Evolutionary conservation across 2,888 invertebrate species (phyloP).

Genomic region (Rhagonycha lutea): DNA sequence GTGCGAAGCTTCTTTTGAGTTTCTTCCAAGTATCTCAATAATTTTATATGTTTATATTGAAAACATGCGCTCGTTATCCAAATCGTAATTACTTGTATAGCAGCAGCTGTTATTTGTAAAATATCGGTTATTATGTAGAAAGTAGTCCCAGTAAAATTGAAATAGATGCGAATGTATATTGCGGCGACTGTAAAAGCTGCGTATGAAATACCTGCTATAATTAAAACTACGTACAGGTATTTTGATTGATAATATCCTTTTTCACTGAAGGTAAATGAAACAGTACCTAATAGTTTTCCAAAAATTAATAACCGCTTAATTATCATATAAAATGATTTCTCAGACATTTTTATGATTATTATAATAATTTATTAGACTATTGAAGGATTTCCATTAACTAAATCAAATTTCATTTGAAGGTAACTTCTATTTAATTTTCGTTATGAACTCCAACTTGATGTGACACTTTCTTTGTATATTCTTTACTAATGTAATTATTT

Average conservation of each 20-base stretch:
- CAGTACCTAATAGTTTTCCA: slow-evolving; percentile 11
- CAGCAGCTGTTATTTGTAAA: slow-evolving; percentile 7
- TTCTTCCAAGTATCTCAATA: slow-evolving; percentile 23
- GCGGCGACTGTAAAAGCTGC: background rate
- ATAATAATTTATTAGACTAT: background rate
- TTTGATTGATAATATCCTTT: slow-evolving; percentile 9
- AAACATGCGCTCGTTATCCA: slow-evolving; percentile 9
- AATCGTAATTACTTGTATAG: slow-evolving; percentile 2
- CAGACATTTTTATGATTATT: slow-evolving; percentile 3
- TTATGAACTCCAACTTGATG: background rate
- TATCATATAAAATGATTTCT: background rate
- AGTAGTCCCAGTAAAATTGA: background rate
- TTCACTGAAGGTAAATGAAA: slow-evolving; percentile 5
- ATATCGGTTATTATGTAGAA: background rate
- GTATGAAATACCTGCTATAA: background rate
- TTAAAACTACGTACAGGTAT: background rate
- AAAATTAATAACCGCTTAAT: slow-evolving; percentile 8
- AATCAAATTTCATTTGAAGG: background rate
- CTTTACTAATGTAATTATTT: too few relatives aligned
- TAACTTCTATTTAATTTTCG: background rate
- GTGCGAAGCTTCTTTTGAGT: slow-evolving; percentile 33
- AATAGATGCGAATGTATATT: background rate
- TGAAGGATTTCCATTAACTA: background rate
- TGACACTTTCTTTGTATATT: background rate
- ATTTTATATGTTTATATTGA: slow-evolving; percentile 9